Conservation (phyloP, 2,797 vertebrate genomes). For the Parotocinclus haroldoi region DNA sequence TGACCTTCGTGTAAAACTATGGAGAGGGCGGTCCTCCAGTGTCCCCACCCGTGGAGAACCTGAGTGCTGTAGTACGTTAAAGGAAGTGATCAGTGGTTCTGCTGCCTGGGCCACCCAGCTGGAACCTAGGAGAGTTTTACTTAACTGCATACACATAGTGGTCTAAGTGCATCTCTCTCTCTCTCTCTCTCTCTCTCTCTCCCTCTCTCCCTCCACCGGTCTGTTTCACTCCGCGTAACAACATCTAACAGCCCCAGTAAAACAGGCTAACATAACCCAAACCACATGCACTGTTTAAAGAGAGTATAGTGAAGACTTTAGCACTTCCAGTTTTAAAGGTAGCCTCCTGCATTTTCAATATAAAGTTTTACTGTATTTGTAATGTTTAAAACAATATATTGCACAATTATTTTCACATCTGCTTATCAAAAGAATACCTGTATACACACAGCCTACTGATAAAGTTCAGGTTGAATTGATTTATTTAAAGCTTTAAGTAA, state of each 20-base stretch:
- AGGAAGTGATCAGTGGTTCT: conserved; percentile 62
- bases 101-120: conserved; percentile 49
- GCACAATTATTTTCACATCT: too few species aligned
- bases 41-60: conserved; percentile 27
- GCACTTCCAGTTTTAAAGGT: not conserved
- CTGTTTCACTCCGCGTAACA: conserved; percentile 60
- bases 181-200: not conserved
- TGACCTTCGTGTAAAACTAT: conserved; percentile 49
- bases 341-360: too few species aligned
- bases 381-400: too few species aligned
- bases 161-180: not conserved
- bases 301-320: conserved; percentile 9
- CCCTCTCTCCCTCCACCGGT: conserved; percentile 19
- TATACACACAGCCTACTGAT: too few species aligned
- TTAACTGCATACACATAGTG: conserved; percentile 40
- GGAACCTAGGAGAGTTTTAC: conserved; percentile 56
- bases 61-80: conserved; percentile 51
- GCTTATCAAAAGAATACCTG: too few species aligned
- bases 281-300: conserved; percentile 57
- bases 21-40: conserved; percentile 43
- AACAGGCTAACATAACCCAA: conserved; percentile 60
- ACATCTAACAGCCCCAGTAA: conserved; percentile 48
- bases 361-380: too few species aligned
- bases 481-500: too few species aligned
- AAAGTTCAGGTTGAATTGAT: too few species aligned